These are phyloP conservation scores for Melanotaenia maccullochi DNA, from an alignment of 2,797 vertebrate species.

Conservation along the genomic window DNA sequence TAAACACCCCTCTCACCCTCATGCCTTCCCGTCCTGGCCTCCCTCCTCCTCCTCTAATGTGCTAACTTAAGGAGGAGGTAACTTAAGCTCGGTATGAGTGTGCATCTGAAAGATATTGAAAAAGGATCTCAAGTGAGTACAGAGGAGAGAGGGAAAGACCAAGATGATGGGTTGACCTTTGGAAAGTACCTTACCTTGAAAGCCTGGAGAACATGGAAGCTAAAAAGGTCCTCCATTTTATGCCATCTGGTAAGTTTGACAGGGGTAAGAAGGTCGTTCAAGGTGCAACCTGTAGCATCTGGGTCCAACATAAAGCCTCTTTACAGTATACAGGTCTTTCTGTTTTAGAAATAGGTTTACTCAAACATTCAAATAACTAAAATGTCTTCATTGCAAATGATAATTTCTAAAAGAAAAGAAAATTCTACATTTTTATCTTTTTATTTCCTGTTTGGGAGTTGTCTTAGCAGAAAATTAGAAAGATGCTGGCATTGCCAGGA, in stretches of 20 bases:
- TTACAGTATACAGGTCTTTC: neutral
- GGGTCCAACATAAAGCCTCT: conserved; percentile 46
- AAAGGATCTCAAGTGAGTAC: conserved; percentile 17
- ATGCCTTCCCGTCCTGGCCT: conserved; percentile 22
- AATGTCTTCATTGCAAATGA: neutral
- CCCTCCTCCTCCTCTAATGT: conserved; percentile 53
- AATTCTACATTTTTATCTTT: neutral
- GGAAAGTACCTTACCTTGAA: conserved; percentile 46
- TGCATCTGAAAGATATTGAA: conserved; percentile 21
- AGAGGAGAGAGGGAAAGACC: conserved; percentile 45
- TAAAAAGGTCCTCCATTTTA: conserved; percentile 77
- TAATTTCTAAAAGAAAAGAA: neutral
- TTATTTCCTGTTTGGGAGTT: neutral
- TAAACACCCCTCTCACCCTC: conserved; percentile 18
- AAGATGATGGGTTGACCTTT: conserved; percentile 79
- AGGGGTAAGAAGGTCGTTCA: conserved; percentile 47
- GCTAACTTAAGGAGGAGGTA: conserved; percentile 52
- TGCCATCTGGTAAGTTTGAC: conserved; percentile 80
- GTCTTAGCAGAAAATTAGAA: conserved; percentile 18
- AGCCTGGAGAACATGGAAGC: conserved; percentile 73
- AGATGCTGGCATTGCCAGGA: conserved; percentile 38
- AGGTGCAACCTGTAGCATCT: conserved; percentile 55
- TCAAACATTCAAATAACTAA: neutral
- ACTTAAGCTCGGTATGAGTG: conserved; percentile 38
- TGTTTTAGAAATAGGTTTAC: neutral